Base-by-base conservation (phyloP, 2,113 vertebrate genomes). In the Saimiri boliviensis region DNA sequence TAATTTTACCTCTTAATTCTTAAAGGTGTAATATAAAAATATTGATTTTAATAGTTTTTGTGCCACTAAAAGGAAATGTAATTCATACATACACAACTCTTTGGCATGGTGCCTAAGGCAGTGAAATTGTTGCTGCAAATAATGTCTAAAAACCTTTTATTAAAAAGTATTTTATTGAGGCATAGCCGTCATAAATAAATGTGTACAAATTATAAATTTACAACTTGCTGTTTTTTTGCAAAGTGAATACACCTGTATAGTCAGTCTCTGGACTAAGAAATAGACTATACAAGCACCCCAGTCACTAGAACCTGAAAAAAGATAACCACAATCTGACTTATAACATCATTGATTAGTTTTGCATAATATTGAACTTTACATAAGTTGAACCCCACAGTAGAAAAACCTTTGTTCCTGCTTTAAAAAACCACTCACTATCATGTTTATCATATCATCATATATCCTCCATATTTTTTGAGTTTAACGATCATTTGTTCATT, bases 11-110 rank as follows among this genome's bases (percentile, higher is more conserved):
- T 95, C 84, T 98, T 97, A 52, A 74, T 96, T 98, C 97, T 98
- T 94, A 97, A 98, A 89, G 1, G n/a, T 93, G 32, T 66, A 63
- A 89, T 96, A 96, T 79, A 97, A 93, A 93, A 98, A 40, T 19
- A 97, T 95, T 95, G 94, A 96, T 98, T 98, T 97, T 94, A 98
- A 97, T 60, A 77, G 76, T 89, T 96, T 98, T 97, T 98, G 92
- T 89, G 89, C 2, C 96, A 93, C 66, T 94, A 96, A 89, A 86
- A 95, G 85, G 3, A 96, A 79, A 89, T 92, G 82, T 97, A 98
- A 98, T 98, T 98, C 98, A 89, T 97, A 86, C 1, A 89, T 91
- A 89, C 74, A 97, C 5, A 94, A 89, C 47, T 95, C 77, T 93
- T 77, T 95, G 95, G 86, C 95, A 96, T 74, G 35, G 35, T 93